Percentiles rank a stretch among this genome's conserved stretches.
phyloP scores from a whole-genome alignment of 92 coral and sea anemone species.

The Pocillopora grandis region DNA sequence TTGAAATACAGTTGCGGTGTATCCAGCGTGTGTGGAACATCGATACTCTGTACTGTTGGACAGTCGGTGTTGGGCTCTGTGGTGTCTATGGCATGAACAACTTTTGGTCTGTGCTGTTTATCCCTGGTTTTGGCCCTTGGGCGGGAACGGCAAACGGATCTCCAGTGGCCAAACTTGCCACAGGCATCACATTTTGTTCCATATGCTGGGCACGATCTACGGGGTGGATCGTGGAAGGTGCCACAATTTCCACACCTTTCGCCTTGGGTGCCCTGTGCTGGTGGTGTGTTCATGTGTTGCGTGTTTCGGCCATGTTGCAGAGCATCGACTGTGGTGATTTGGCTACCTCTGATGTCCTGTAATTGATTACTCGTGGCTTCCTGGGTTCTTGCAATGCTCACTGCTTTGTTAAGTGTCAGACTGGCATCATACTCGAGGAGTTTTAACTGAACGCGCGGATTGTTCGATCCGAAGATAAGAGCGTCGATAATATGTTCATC shows the following conservation, averaged over 20 bases:
- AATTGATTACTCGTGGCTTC: conserved; percentile 23
- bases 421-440: too few species aligned
- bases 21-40: conserved; percentile 4
- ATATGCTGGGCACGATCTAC: conserved; percentile 52
- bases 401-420: too few species aligned
- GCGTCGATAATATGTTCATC: too few species aligned
- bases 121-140: conserved; percentile 8
- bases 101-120: neutral
- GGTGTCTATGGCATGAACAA: conserved; percentile 16
- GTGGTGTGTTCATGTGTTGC: conserved; percentile 4
- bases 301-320: conserved; percentile 25
- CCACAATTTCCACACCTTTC: conserved; percentile 59
- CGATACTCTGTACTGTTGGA: neutral
- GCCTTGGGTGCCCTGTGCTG: conserved; percentile 25
- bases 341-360: conserved; percentile 35
- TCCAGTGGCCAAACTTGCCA: conserved; percentile 53
- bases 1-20: conserved; percentile 58
- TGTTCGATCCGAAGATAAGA: too few species aligned
- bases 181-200: conserved; percentile 50
- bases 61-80: neutral
- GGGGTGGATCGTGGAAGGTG: conserved; percentile 23
- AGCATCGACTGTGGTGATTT: conserved; percentile 21
- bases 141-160: conserved; percentile 51
- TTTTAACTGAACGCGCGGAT: too few species aligned
- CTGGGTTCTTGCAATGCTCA: too few species aligned